phyloP scores from a whole-genome alignment of 2,797 vertebrate genomes.

The Clarias laeviceps region DNA sequence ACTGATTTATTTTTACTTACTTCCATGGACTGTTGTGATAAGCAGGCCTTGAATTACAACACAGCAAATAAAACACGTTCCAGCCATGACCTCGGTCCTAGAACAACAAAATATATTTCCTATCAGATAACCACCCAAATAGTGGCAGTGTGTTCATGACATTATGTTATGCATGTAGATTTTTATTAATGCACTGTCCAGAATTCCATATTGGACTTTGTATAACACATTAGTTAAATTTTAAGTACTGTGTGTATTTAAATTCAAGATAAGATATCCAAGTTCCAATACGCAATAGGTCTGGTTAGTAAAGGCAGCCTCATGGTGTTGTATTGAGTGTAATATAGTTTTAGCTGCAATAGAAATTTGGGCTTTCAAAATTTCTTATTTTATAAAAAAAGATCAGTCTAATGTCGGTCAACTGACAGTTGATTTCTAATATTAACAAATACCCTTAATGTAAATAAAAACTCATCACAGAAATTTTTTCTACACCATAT shows the following conservation, averaged over 20 bases:
- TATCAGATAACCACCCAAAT: neutral
- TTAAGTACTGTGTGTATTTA: neutral
- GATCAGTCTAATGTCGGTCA: neutral
- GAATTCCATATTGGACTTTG: neutral
- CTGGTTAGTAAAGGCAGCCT: neutral
- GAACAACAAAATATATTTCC: neutral
- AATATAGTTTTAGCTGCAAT: neutral
- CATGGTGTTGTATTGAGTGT: neutral
- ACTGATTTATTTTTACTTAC: too few species aligned
- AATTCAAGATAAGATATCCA: neutral
- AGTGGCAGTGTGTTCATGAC: neutral
- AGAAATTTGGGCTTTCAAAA: neutral
- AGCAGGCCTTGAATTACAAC: neutral
- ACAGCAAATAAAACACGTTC: neutral
- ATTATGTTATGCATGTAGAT: neutral
- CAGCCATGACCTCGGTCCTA: neutral
- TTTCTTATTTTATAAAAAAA: neutral
- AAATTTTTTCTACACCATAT: neutral
- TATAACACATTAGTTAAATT: neutral
- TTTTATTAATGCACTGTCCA: neutral
- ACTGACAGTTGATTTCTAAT: neutral
- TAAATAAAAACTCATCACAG: neutral
- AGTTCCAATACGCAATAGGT: too few species aligned
- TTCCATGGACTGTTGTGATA: neutral
- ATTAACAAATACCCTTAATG: neutral